Evolutionary conservation across 2,888 invertebrate species (phyloP), one percentile per base, ranked within the genome.

Genomic region (Drosophila bunnanda): DNA sequence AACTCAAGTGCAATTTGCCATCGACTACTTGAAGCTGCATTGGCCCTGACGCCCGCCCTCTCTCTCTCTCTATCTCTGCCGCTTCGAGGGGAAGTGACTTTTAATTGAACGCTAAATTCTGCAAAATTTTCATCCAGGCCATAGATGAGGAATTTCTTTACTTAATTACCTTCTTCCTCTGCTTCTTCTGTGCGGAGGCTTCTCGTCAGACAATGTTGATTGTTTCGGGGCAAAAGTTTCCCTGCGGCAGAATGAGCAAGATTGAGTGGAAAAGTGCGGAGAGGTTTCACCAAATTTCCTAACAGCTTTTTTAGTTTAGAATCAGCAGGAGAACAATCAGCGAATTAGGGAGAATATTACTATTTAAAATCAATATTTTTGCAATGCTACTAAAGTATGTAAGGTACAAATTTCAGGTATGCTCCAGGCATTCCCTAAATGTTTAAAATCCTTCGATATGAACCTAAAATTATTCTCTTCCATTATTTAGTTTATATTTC

Each of bases 31-130:
- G 58, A 64, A 73, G 59, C 67, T 64, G 61, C 75, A 62, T 46
- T 58, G 66, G 59, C 60, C 17, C 48, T 30, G 6, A 32, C 12
- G n/a, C 2, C 12, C 20, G 5, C 5, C 7, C 30, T 20, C 12
- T 46, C 1, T 4, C 5, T 17, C n/a, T 30, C 30, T 30, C 2
- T 3, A 22, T 56, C 12, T 52, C 25, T 34, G 20, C 12, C 30
- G 10, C 53, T 67, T 41, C 39, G 32, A 25, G 17, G 46, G 67
- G 52, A 76, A 80, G 58, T 68, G 73, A 65, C 62, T 80, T 78
- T 80, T 80, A 78, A 83, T 86, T 80, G 84, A 83, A 71, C 89
- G 79, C 66, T 67, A 83, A 88, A 87, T 81, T 83, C 82, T 70
- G 66, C 75, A 71, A 73, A 84, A 75, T 59, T 73, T 68, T 54